These are phyloP conservation scores for Dioctria rufipes DNA, from an alignment of 2,888 invertebrate genomes.

Conservation along the genomic window DNA sequence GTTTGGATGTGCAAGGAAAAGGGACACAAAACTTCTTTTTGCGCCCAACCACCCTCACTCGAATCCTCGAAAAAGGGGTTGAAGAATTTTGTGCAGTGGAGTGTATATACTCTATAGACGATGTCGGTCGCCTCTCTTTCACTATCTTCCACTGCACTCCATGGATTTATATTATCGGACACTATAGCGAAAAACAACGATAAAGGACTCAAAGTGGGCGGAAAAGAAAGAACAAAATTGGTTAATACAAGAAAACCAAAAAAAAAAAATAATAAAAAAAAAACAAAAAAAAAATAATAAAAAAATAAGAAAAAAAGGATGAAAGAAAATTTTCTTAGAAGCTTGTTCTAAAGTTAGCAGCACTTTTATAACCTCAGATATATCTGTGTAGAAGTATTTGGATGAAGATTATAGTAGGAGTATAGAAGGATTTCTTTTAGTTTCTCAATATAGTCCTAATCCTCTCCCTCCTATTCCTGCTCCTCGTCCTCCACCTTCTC, in stretches of 20 bases:
- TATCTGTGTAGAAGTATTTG: conserved; percentile 29
- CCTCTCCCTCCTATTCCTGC: no score
- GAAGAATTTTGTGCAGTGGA: conserved; percentile 48
- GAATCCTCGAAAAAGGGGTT: conserved; percentile 31
- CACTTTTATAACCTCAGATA: conserved; percentile 9
- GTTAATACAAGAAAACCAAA: conserved; percentile 47
- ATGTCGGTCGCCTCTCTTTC: conserved; percentile 52
- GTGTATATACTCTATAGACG: conserved; percentile 28
- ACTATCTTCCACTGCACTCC: conserved; percentile 51
- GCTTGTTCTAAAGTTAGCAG: conserved; percentile 12
- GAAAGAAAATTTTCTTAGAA: conserved; percentile 4
- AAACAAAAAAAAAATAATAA: conserved; percentile 14
- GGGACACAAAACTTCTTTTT: conserved; percentile 61
- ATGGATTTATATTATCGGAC: conserved; percentile 51
- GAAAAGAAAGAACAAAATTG: conserved; percentile 58
- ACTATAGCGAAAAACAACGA: conserved; percentile 48
- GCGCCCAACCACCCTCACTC: conserved; percentile 58
- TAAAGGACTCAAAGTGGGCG: conserved; percentile 57
- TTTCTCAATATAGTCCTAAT: no score
- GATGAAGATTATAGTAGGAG: not conserved
- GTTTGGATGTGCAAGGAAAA: conserved; percentile 64
- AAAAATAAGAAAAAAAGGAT: not conserved
- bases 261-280: conserved; percentile 17
- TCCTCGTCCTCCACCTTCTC: no score
- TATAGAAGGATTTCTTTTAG: no score